Conservation (phyloP, 2,888 invertebrate genomes). For the Ophraella communa region DNA sequence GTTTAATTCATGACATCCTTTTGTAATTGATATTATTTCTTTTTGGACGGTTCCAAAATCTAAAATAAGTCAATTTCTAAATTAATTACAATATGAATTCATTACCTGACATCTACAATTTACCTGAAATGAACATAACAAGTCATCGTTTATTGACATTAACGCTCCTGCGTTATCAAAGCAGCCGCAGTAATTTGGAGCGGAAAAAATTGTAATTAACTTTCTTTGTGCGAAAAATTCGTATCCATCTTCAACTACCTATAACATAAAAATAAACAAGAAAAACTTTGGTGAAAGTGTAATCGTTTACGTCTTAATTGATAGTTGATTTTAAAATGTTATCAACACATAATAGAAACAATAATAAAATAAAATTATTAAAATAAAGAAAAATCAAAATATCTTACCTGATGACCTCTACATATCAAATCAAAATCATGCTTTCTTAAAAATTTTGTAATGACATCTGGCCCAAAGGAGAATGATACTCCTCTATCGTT, state of each 20-base stretch:
- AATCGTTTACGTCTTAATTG: neutral
- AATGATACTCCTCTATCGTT: constrained; percentile 52
- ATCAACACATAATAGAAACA: no score
- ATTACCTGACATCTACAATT: no score
- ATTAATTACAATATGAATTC: no score
- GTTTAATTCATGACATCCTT: neutral
- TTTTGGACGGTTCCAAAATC: constrained; percentile 14
- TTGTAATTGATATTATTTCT: neutral
- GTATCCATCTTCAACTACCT: constrained; percentile 55
- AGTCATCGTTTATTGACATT: constrained; percentile 48
- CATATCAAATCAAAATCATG: constrained; percentile 53
- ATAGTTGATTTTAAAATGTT: neutral
- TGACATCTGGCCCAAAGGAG: constrained; percentile 50
- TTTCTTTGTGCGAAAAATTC: constrained; percentile 52
- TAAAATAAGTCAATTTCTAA: no score
- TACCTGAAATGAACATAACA: constrained; percentile 64
- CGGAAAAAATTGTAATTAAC: constrained; percentile 54
- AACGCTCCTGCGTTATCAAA: constrained; percentile 54
- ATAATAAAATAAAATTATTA: no score
- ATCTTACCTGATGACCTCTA: constrained; percentile 51
- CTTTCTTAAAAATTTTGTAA: constrained; percentile 49
- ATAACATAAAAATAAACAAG: constrained; percentile 26
- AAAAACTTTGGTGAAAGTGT: neutral
- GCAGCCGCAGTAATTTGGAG: constrained; percentile 53
- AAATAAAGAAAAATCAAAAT: no score